phyloP scores from a whole-genome alignment of 2,888 invertebrate species.

The Tuberolachnus salignus region DNA sequence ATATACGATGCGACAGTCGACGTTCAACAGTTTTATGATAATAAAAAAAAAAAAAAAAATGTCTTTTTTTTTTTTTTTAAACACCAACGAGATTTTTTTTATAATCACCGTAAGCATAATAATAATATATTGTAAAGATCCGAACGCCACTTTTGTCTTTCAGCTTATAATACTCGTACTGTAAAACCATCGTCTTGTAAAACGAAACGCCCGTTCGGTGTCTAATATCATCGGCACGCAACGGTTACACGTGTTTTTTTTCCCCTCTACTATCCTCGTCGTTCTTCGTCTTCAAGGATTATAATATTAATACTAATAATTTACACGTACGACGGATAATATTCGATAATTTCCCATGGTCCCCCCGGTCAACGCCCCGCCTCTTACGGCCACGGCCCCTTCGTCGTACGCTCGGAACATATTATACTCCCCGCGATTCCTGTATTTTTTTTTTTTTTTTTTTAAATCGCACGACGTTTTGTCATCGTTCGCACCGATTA shows the following conservation, averaged over 20 bases:
- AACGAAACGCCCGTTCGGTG: conserved; percentile 37
- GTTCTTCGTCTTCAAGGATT: not conserved
- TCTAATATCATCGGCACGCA: not conserved
- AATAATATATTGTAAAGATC: no score
- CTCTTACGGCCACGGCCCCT: no score
- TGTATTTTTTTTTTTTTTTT: no score
- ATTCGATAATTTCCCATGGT: no score
- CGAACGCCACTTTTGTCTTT: conserved; percentile 15
- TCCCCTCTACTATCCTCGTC: not conserved
- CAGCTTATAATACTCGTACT: not conserved
- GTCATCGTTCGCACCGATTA: no score
- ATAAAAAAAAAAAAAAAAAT: conserved; percentile 16
- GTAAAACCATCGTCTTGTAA: conserved; percentile 20
- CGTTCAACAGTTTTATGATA: conserved; percentile 13
- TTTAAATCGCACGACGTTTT: no score
- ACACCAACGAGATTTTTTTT: conserved; percentile 23
- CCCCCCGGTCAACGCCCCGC: no score
- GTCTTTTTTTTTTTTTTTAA: no score
- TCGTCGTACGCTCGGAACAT: no score
- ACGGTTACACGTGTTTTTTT: conserved; percentile 38
- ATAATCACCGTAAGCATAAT: conserved; percentile 33
- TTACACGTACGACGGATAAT: no score
- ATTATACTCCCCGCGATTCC: no score
- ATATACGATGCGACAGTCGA: not conserved
- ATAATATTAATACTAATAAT: no score